These are phyloP conservation scores for Neofelis nebulosa DNA, from an alignment of 2,113 vertebrate genomes.

Conservation along the genomic window DNA sequence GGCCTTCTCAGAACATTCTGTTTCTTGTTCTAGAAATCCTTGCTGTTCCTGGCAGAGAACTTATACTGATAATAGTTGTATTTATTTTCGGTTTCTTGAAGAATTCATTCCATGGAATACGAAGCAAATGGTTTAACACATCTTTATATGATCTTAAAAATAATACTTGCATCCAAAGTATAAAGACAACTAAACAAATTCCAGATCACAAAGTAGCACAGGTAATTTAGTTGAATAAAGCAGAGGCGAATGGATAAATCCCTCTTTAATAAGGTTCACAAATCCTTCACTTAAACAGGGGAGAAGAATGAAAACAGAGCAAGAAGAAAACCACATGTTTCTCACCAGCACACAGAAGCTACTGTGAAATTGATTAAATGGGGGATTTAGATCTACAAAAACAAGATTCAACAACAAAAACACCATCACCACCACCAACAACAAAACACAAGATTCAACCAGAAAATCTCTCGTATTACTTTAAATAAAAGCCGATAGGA, in stretches of 20 bases:
- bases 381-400: neutral
- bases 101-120: neutral
- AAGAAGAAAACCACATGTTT: neutral
- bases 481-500: neutral
- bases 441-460: neutral
- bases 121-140: neutral
- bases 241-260: neutral
- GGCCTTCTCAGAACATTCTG: neutral
- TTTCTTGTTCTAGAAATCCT: neutral
- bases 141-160: constrained; percentile 10
- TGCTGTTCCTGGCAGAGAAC: neutral
- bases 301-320: neutral
- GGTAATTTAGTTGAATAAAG: neutral
- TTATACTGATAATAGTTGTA: neutral
- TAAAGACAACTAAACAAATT: neutral
- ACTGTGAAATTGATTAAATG: constrained; percentile 38
- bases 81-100: neutral
- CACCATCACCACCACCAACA: neutral
- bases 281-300: constrained; percentile 25
- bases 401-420: constrained; percentile 3
- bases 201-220: neutral
- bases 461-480: constrained; percentile 34
- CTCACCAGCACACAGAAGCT: neutral
- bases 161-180: neutral
- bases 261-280: constrained; percentile 23